A percentile compares a stretch with the other conserved stretches of the same genome.
Evolutionary conservation across 2,113 vertebrate species (phyloP).

Genomic region (Platichthys flesus): DNA sequence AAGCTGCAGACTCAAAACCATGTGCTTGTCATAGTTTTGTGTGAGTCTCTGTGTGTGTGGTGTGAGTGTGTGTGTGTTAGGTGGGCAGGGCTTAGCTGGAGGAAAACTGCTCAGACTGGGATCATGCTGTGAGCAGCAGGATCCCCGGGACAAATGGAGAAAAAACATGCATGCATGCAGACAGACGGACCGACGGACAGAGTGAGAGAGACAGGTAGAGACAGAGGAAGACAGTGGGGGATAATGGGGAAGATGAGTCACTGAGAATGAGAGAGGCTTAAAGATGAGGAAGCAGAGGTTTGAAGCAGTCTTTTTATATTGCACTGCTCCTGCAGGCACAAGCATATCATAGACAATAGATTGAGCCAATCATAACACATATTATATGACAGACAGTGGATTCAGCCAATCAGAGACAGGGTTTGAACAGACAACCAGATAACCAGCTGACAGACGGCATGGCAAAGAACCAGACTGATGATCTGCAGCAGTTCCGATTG

Average conservation of each 20-base stretch:
- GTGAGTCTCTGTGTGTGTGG: constrained; percentile 48
- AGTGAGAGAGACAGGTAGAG: constrained; percentile 23
- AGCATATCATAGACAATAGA: background rate
- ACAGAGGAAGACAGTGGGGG: constrained; percentile 2
- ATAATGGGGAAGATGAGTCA: constrained; percentile 32
- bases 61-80: constrained; percentile 59
- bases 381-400: background rate
- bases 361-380: constrained; percentile 10
- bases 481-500: constrained; percentile 17
- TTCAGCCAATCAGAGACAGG: constrained; percentile 15
- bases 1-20: constrained; percentile 73
- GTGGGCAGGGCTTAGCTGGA: constrained; percentile 80
- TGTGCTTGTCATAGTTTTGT: constrained; percentile 73
- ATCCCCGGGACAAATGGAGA: constrained; percentile 76
- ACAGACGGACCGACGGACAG: background rate
- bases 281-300: background rate
- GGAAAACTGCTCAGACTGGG: constrained; percentile 65
- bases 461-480: background rate
- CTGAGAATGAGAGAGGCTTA: background rate
- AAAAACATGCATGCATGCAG: constrained; percentile 19
- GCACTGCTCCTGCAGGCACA: constrained; percentile 1
- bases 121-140: constrained; percentile 66
- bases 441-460: background rate
- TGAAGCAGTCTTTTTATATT: background rate
- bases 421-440: constrained; percentile 7